These are phyloP conservation scores for Pogonocherus hispidulus DNA, from an alignment of 2,888 invertebrate genomes.

Conservation along the genomic window DNA sequence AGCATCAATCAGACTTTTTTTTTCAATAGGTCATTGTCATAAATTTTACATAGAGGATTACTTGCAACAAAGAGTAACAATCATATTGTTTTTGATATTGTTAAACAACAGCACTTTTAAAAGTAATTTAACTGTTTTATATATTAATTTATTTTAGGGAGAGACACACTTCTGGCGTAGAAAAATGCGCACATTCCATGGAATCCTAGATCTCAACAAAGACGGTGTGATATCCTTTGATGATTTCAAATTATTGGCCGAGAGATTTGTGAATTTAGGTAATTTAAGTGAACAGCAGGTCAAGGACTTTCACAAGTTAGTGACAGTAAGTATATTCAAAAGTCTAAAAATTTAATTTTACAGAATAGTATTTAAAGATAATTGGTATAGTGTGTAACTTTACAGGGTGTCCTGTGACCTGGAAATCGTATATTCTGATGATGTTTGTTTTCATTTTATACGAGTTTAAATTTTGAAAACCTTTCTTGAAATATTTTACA, in stretches of 20 bases:
- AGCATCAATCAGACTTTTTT: neutral
- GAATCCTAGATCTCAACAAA: slow-evolving; percentile 86
- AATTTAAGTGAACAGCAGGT: slow-evolving; percentile 78
- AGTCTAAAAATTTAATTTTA: no score
- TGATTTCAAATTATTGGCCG: slow-evolving; percentile 82
- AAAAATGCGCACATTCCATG: slow-evolving; percentile 89
- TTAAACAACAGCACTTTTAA: neutral
- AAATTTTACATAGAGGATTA: no score
- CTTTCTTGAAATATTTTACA: no score
- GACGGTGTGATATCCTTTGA: slow-evolving; percentile 88
- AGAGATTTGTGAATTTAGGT: slow-evolving; percentile 82
- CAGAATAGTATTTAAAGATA: no score
- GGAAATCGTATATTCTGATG: no score
- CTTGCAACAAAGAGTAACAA: neutral
- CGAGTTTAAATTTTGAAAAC: no score
- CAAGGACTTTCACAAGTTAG: slow-evolving; percentile 78
- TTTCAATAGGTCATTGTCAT: no score
- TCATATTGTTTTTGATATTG: neutral
- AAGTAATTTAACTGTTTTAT: neutral
- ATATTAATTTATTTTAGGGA: slow-evolving; percentile 64
- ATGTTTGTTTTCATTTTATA: no score
- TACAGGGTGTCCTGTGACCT: no score
- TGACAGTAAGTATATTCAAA: slow-evolving; percentile 75
- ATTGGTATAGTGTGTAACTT: no score
- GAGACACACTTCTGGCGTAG: slow-evolving; percentile 82